phyloP scores from a whole-genome alignment of 1,140 invertebrate genomes.

The Leptinotarsa defecta region DNA sequence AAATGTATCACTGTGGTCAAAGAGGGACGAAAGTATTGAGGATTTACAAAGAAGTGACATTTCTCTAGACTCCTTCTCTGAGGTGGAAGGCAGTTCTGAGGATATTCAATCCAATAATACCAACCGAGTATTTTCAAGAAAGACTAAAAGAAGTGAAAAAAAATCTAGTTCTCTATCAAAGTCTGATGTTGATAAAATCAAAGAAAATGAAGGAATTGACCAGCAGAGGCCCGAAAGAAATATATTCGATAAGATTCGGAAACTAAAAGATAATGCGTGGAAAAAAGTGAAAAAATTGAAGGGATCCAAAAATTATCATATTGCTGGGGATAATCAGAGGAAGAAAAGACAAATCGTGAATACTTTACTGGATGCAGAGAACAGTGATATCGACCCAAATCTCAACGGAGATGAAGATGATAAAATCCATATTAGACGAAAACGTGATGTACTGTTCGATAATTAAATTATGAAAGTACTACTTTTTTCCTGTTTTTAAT shows the following conservation, averaged over 20 bases:
- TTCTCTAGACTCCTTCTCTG: no score
- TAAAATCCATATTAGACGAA: not conserved
- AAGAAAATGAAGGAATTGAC: not conserved
- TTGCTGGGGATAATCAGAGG: not conserved
- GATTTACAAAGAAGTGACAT: no score
- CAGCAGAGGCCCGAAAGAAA: not conserved
- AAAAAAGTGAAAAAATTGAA: not conserved
- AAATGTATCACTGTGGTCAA: not conserved
- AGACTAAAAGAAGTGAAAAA: no score
- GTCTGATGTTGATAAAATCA: no score
- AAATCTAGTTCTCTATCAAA: no score
- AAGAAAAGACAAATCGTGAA: not conserved
- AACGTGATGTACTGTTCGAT: not conserved
- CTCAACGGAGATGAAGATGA: not conserved
- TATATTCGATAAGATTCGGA: not conserved
- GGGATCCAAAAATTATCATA: not conserved
- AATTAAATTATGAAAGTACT: no score
- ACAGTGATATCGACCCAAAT: not conserved
- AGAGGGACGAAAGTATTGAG: no score
- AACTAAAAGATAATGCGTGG: not conserved
- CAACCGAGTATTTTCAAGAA: no score
- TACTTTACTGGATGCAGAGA: not conserved
- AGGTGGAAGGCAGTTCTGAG: no score
- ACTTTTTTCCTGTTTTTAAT: no score
- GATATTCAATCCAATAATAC: no score